Percentiles rank a stretch among this genome's conserved stretches.
phyloP scores from a whole-genome alignment of 2,888 invertebrate species.

The Plebejus argus region DNA sequence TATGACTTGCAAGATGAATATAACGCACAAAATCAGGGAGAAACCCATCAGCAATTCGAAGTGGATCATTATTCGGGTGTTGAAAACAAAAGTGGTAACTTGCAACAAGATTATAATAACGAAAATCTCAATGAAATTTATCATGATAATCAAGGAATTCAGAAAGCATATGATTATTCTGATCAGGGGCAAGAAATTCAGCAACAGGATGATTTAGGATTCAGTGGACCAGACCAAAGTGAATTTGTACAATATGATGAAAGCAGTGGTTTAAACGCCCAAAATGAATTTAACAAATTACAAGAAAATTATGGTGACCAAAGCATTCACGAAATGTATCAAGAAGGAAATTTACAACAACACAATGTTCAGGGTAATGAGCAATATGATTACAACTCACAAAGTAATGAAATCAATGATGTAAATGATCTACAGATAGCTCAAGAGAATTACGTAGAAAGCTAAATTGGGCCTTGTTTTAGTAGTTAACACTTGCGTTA shows the following conservation, averaged over 20 bases:
- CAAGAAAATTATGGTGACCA: neutral
- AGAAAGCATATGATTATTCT: slow-evolving; percentile 32
- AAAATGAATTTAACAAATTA: neutral
- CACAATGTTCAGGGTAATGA: slow-evolving; percentile 37
- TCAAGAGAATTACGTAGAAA: slow-evolving; percentile 1
- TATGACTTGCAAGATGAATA: slow-evolving; percentile 32
- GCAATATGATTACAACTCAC: slow-evolving; percentile 33
- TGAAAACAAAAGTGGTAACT: slow-evolving; percentile 37
- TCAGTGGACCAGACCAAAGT: slow-evolving; percentile 41
- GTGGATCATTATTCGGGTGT: slow-evolving; percentile 33
- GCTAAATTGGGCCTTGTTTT: neutral
- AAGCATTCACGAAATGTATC: slow-evolving; percentile 1
- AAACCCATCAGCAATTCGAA: slow-evolving; percentile 35
- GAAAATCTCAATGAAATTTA: slow-evolving; percentile 35
- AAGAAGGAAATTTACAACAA: slow-evolving; percentile 4
- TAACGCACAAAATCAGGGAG: slow-evolving; percentile 9
- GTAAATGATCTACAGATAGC: neutral
- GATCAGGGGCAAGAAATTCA: slow-evolving; percentile 37
- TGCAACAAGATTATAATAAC: slow-evolving; percentile 12
- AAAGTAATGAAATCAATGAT: neutral
- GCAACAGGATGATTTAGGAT: slow-evolving; percentile 35
- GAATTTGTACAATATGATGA: slow-evolving; percentile 32
- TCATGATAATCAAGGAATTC: slow-evolving; percentile 36
- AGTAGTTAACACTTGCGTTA: neutral
- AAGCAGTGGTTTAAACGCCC: neutral